Evolutionary conservation across 2,113 vertebrate species (phyloP), one percentile per base, ranked within the genome.

Genomic region (Ardeotis arabs): DNA sequence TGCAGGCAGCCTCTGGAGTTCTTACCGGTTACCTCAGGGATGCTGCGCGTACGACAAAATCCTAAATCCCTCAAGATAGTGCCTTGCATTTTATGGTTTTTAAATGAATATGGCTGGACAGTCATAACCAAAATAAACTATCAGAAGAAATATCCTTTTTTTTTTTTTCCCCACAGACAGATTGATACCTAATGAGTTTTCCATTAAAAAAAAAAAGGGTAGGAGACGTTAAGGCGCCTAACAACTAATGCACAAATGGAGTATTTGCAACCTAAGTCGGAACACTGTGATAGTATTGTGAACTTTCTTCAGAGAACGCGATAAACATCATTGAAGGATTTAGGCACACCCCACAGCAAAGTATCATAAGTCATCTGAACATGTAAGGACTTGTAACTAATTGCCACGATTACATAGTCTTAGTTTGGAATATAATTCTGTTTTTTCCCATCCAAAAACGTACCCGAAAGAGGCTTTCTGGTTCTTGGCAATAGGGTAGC

Each of bases 11-110:
- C 28, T 5, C 21, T 14, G 1, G 24, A 19, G 23, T 9, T 27
- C 4, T 52, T 16, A 4, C 7, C 52, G 0, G 10, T 22, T 12
- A 35, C 13, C 10, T 31, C n/a, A 3, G 39, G 10, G 21, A 9
- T 35, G 35, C 24, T 19, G 10, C 21, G 1, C 1, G 0, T 3
- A 6, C 3, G 3, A 17, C 9, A 23, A 49, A 63, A 25, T 8
- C 22, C 49, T 31, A 2, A 85, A 29, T 28, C 45, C 23, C 14
- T 73, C 29, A 10, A 29, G 13, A 5, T 0, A 16, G 3, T 5
- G 18, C 2, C 28, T 52, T 28, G 10, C 5, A 1, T 33, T 37
- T 58, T 27, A 5, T 20, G 6, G 19, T 15, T 10, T 45, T 86
- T 66, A 55, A 69, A 50, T 45, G 19, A 37, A 11, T 19, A n/a